Evolutionary conservation across 2,113 vertebrate species (phyloP).

Genomic region (Urocitellus parryii): DNA sequence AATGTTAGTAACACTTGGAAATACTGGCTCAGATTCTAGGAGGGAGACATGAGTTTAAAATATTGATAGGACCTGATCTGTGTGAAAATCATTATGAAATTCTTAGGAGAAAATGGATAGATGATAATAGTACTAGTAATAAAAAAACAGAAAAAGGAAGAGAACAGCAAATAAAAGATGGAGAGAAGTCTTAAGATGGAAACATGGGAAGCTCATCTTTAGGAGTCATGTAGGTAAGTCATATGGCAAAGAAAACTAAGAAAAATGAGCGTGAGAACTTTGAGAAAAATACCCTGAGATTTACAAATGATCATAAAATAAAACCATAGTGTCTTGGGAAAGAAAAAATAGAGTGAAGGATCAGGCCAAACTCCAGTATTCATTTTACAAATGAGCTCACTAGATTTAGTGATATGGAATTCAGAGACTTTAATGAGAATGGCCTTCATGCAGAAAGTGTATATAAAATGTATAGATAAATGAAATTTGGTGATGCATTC

Average conservation of each 20-base stretch:
- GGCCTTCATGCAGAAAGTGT: background rate
- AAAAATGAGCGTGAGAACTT: background rate
- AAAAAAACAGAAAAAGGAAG: background rate
- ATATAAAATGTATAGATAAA: background rate
- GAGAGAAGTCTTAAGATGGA: background rate
- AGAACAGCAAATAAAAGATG: background rate
- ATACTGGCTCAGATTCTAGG: background rate
- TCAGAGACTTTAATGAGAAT: background rate
- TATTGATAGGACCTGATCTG: background rate
- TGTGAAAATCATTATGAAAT: background rate
- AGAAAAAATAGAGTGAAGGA: background rate
- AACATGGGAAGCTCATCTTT: background rate
- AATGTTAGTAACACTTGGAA: background rate
- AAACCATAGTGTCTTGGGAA: background rate
- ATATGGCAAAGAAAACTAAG: background rate
- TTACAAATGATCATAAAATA: background rate
- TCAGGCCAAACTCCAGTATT: fast-evolving
- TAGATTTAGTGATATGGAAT: background rate
- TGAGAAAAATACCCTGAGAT: too few species aligned
- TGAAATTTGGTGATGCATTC: background rate
- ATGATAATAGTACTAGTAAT: background rate
- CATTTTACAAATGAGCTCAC: too few species aligned
- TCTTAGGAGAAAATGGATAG: background rate
- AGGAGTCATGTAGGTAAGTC: background rate
- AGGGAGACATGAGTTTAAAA: background rate